These are phyloP conservation scores for Natrix natrix DNA, from an alignment of 2,797 vertebrate species.

Conservation along the genomic window DNA sequence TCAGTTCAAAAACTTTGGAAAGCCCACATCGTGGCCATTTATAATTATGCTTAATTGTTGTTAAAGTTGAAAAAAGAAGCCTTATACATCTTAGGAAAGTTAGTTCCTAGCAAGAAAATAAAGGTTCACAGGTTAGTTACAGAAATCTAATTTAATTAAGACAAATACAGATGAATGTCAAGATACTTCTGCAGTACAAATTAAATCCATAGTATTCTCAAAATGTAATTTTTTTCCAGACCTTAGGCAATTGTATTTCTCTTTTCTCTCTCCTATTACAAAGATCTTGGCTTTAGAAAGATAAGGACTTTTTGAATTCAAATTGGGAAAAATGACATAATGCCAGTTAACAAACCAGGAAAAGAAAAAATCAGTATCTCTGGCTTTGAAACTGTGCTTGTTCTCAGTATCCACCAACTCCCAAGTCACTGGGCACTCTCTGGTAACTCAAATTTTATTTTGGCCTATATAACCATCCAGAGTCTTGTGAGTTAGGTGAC, in stretches of 20 bases:
- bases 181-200: neutral
- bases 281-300: no score
- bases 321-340: neutral
- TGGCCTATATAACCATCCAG: neutral
- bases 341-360: neutral
- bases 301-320: neutral
- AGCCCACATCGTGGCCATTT: neutral
- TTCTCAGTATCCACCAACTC: neutral
- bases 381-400: neutral
- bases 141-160: neutral
- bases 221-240: neutral
- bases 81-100: neutral
- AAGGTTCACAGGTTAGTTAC: neutral
- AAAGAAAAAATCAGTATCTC: neutral
- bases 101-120: neutral
- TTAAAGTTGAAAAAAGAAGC: neutral
- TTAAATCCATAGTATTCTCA: neutral
- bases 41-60: neutral
- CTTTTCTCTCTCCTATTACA: neutral
- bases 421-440: neutral
- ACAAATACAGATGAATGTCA: neutral
- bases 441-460: slow-evolving; percentile 6
- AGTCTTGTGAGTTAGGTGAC: neutral
- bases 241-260: no score
- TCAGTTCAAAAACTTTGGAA: neutral